These are phyloP conservation scores for Tetraodon nigroviridis DNA, from an alignment of 2,113 vertebrate species.

Conservation along the genomic window DNA sequence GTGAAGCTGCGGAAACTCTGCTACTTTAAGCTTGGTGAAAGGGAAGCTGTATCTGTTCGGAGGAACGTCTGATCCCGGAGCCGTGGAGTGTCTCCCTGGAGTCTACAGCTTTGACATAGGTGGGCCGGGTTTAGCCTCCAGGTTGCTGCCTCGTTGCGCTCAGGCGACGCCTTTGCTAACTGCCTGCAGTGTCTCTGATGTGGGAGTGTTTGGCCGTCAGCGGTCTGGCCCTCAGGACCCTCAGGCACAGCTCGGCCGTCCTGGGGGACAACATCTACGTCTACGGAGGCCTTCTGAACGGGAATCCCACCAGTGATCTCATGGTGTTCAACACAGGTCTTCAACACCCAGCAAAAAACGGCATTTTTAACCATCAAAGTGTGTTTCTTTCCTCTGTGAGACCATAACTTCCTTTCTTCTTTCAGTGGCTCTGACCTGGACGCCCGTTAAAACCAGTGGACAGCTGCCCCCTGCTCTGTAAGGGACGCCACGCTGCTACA, in stretches of 20 bases:
- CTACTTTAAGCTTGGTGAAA: too few species aligned
- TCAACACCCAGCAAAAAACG: neutral
- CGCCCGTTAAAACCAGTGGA: constrained; percentile 68
- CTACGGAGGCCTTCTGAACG: constrained; percentile 52
- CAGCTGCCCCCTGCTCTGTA: constrained; percentile 66
- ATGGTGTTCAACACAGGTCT: constrained; percentile 73
- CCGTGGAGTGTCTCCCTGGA: constrained; percentile 64
- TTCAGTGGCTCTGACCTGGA: constrained; percentile 74
- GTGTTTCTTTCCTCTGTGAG: neutral
- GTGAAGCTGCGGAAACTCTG: too few species aligned
- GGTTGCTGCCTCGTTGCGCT: neutral
- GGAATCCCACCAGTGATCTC: constrained; percentile 57
- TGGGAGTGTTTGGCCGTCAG: constrained; percentile 57
- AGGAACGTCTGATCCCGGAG: constrained; percentile 52
- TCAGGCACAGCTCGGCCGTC: constrained; percentile 61
- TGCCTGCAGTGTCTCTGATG: constrained; percentile 62
- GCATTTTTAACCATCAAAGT: neutral
- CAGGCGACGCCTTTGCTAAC: neutral
- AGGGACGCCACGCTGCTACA: constrained; percentile 14
- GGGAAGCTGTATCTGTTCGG: constrained; percentile 74
- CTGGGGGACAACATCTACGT: constrained; percentile 68
- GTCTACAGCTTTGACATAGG: constrained; percentile 70
- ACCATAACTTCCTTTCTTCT: constrained; percentile 7
- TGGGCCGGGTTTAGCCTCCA: constrained; percentile 14
- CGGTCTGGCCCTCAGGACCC: constrained; percentile 48